Conservation (phyloP, 23 tunicate genomes). For the Styela clava region DNA sequence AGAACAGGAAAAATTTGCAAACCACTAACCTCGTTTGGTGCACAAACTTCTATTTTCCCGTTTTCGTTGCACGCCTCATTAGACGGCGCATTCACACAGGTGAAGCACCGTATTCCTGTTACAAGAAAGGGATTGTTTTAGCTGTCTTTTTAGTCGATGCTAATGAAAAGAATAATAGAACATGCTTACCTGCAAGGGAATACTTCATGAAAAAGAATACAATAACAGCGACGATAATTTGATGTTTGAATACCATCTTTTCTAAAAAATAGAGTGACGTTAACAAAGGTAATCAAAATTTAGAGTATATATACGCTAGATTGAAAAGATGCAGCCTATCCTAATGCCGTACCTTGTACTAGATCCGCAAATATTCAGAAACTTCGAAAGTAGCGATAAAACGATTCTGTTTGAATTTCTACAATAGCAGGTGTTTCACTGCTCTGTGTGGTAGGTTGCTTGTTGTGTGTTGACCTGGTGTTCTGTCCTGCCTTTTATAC, state of each 20-base stretch:
- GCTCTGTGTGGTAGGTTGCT: too few species aligned
- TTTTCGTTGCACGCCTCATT: slow-evolving; percentile 75
- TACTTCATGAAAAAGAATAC: background rate
- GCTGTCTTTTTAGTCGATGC: background rate
- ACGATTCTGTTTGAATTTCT: too few species aligned
- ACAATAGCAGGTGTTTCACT: background rate
- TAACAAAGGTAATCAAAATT: too few species aligned
- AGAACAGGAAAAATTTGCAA: too few species aligned
- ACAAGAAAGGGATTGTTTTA: background rate
- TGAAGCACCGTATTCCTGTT: slow-evolving; percentile 65
- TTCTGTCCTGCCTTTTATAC: background rate
- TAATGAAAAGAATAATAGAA: background rate
- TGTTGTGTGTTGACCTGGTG: background rate
- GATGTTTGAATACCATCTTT: background rate
- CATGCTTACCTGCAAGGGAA: background rate
- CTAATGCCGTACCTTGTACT: too few species aligned
- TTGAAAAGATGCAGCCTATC: too few species aligned
- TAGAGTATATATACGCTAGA: too few species aligned
- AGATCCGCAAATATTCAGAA: too few species aligned
- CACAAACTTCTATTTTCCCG: slow-evolving; percentile 59
- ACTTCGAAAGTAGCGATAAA: too few species aligned
- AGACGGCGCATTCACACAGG: slow-evolving; percentile 66
- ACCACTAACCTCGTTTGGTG: slow-evolving; percentile 57
- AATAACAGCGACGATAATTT: background rate
- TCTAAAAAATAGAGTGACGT: too few species aligned